Conservation (phyloP, 2,888 invertebrate genomes). For the Drosophila neutralis region DNA sequence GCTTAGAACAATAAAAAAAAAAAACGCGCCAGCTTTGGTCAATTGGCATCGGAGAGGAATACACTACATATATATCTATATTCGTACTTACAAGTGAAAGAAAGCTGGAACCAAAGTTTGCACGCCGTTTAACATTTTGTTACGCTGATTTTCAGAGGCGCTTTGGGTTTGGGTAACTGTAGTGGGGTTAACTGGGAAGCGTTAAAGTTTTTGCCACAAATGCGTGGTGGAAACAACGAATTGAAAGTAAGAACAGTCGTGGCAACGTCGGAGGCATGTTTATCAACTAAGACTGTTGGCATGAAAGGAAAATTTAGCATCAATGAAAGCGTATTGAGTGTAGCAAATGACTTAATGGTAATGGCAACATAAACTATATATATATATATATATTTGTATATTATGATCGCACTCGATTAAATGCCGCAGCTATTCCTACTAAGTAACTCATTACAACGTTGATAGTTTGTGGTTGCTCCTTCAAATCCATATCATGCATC, state of each 20-base stretch:
- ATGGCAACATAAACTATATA: not conserved
- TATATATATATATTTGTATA: too few relatives aligned
- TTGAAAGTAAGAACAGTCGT: not conserved
- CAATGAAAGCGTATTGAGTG: not conserved
- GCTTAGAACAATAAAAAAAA: slow-evolving; percentile 60
- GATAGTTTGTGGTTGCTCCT: not conserved
- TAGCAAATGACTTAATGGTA: not conserved
- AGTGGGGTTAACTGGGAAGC: slow-evolving; percentile 10
- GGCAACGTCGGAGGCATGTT: not conserved
- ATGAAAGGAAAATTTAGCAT: not conserved
- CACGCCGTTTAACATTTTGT: slow-evolving; percentile 50
- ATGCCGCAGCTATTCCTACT: not conserved
- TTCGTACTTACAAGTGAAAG: slow-evolving; percentile 9
- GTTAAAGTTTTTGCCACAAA: slow-evolving; percentile 41
- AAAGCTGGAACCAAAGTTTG: slow-evolving; percentile 45
- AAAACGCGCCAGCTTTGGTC: slow-evolving; percentile 26
- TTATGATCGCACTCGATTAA: not conserved
- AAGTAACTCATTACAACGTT: not conserved
- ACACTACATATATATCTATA: not conserved
- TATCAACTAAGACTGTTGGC: not conserved
- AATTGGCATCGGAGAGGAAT: slow-evolving; percentile 23
- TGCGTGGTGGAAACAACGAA: slow-evolving; percentile 15
- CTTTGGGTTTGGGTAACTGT: not conserved
- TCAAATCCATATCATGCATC: slow-evolving; percentile 35
- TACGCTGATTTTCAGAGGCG: slow-evolving; percentile 55